These are phyloP conservation scores for Diacarnus erythraeanus DNA, from an alignment of 37 sponge, comb jelly and placozoan genomes.

Conservation along the genomic window DNA sequence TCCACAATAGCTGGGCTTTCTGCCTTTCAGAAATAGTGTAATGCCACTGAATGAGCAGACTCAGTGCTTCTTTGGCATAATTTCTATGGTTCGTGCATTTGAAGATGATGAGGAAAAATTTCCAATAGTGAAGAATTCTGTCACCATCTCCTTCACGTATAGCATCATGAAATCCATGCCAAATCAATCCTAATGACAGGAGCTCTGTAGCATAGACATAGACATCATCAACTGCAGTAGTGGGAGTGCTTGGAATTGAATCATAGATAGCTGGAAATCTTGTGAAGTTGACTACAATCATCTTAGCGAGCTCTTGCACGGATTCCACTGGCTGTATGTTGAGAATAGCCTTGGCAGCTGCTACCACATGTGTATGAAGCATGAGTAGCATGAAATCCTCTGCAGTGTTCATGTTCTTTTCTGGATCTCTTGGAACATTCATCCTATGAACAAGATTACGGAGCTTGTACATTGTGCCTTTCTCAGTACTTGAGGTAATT, in stretches of 20 bases:
- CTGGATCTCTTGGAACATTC: constrained; percentile 15
- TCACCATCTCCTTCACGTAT: constrained; percentile 50
- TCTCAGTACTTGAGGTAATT: constrained; percentile 10
- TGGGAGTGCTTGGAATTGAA: too few species aligned
- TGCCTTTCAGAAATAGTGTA: constrained; percentile 40
- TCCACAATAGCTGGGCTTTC: constrained; percentile 24
- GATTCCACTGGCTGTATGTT: background rate
- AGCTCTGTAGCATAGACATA: constrained; percentile 13
- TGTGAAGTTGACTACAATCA: background rate
- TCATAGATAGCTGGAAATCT: too few species aligned
- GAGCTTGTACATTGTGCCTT: constrained; percentile 42
- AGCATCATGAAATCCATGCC: constrained; percentile 47
- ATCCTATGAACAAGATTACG: constrained; percentile 20
- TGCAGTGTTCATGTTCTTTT: constrained; percentile 49
- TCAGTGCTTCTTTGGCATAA: constrained; percentile 46
- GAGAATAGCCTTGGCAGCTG: constrained; percentile 16
- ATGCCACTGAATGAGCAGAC: constrained; percentile 23
- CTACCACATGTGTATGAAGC: constrained; percentile 26
- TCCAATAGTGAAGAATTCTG: constrained; percentile 33
- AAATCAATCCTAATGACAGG: constrained; percentile 7
- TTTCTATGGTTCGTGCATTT: constrained; percentile 21
- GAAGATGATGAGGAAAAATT: constrained; percentile 25
- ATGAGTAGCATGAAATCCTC: constrained; percentile 37
- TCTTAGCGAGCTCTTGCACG: background rate
- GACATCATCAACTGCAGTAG: background rate